Base-by-base conservation (phyloP, 1,140 invertebrate genomes). In the Galendromus occidentalis region DNA sequence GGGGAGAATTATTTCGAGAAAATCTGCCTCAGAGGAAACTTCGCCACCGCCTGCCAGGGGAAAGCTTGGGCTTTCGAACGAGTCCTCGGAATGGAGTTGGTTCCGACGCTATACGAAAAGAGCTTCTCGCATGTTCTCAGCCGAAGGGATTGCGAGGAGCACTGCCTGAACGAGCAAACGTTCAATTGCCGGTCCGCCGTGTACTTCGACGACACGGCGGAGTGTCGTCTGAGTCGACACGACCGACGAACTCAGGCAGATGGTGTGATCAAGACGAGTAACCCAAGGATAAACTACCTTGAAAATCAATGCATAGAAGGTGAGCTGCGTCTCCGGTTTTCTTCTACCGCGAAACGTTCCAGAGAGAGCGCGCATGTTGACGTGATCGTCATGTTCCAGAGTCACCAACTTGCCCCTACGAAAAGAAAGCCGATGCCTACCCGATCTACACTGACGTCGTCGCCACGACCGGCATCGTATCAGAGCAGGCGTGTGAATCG, bases 41-140 rank as follows among this genome's bases (percentile, higher is more conserved):
- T 42, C 42, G 67, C 73, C 0, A 69, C 70, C n/a, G 68, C 69
- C 7, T 79, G 78, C 69, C 71, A 73, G 22, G 76, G 75, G 28
- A 73, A 73, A 66, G 75, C 72, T 41, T 80, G 79, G 79, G 76
- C 79, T 7, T 80, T 80, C 68, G 79, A 80, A 66, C 67, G 79
- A 6, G 71, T 76, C 41, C 73, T 77, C 6, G 78, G 76, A 9
- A 74, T 75, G 67, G 75, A 80, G 67, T 69, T 80, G 29, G 66
- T 73, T 44, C 66, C 70, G 0, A 42, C 76, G 71, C 20, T 71
- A 69, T 70, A 79, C 47, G 74, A 78, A 59, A 67, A 73, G 18
- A 69, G 72, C 1, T 68, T 76, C 7, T 68, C 71, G 12, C 69
- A 74, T 42, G 76, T 80, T 0, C 74, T 74, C 45, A 77, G 73